Evolutionary conservation across 1,140 invertebrate genomes (phyloP).

Genomic region (Nomia melanderi): DNA sequence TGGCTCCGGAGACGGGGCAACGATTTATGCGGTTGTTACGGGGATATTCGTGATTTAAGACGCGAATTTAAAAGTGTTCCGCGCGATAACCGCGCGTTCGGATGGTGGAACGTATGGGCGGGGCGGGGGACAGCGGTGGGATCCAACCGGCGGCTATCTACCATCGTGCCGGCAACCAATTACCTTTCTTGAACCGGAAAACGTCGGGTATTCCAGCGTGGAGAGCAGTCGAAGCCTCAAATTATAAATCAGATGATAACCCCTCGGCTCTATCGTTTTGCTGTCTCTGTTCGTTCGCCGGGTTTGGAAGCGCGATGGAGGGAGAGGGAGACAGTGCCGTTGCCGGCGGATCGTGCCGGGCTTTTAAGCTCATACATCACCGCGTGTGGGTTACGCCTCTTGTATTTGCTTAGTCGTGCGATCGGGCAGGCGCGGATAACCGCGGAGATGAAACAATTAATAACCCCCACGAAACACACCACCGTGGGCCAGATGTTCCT

Average conservation of each 20-base stretch:
- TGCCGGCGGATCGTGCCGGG: constrained; percentile 69
- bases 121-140: constrained; percentile 34
- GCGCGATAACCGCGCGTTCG: constrained; percentile 49
- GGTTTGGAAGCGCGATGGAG: constrained; percentile 9
- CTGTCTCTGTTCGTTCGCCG: constrained; percentile 28
- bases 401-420: constrained; percentile 80
- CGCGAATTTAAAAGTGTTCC: constrained; percentile 53
- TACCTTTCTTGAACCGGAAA: constrained; percentile 79
- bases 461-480: constrained; percentile 73
- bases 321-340: constrained; percentile 41
- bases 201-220: constrained; percentile 67
- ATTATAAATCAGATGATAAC: constrained; percentile 78
- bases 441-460: constrained; percentile 80
- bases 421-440: constrained; percentile 75
- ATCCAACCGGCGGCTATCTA: constrained; percentile 69
- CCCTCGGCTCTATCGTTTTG: constrained; percentile 62
- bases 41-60: constrained; percentile 57
- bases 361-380: constrained; percentile 81
- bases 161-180: constrained; percentile 76
- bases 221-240: constrained; percentile 67
- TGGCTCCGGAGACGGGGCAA: background rate
- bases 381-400: constrained; percentile 76
- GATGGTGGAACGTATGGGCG: constrained; percentile 10
- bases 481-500: constrained; percentile 64
- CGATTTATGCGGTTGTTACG: constrained; percentile 39